Conservation (phyloP, 2,797 vertebrate genomes). For the Acropternis orthonyx region DNA sequence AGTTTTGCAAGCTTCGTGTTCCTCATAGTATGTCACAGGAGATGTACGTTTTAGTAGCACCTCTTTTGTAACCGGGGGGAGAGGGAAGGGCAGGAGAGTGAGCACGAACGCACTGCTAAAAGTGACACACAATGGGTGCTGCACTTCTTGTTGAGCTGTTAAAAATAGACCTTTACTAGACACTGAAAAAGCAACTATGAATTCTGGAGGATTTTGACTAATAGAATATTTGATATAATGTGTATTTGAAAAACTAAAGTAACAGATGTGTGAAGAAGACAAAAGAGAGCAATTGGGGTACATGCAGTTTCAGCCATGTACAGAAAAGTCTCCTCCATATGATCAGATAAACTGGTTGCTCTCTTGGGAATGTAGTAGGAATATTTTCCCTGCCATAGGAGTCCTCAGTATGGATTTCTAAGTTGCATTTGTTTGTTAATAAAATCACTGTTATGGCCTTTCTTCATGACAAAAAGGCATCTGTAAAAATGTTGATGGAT, state of each 20-base stretch:
- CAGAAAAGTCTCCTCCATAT: not conserved
- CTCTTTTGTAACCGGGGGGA: not conserved
- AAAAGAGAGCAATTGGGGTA: not conserved
- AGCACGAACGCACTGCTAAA: not conserved
- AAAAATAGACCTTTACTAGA: not conserved
- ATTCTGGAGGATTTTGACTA: not conserved
- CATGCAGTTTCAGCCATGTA: not conserved
- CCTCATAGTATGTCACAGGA: not conserved
- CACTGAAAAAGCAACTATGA: not conserved
- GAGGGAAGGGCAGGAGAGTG: not conserved
- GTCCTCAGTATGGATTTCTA: not conserved
- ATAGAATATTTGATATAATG: not conserved
- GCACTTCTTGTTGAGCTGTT: not conserved
- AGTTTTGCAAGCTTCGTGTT: not conserved
- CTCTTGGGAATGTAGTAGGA: not conserved
- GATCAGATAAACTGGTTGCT: not conserved
- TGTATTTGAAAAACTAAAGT: not conserved
- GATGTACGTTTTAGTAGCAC: not conserved
- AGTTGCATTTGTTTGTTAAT: not conserved
- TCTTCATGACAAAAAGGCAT: not conserved
- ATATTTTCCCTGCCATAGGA: not conserved
- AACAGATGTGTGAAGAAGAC: not conserved
- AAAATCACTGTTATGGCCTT: not conserved
- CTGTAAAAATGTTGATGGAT: constrained; percentile 31
- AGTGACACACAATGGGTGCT: not conserved